Conservation (phyloP, 1,140 invertebrate genomes). For the Drosophila albomicans region DNA sequence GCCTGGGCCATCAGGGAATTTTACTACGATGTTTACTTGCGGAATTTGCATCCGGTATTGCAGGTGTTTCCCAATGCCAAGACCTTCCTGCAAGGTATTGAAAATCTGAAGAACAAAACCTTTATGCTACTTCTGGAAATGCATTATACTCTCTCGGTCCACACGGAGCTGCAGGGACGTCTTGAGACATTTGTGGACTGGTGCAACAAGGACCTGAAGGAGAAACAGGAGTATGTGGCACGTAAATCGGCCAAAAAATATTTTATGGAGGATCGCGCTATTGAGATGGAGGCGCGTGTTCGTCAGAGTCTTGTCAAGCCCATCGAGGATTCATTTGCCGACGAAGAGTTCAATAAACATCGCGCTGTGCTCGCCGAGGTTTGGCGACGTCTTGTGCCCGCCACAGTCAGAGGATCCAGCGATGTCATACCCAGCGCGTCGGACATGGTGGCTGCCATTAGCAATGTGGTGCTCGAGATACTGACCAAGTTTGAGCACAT, state of each 20-base stretch:
- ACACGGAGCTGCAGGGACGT: conserved; percentile 70
- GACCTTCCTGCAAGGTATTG: conserved; percentile 65
- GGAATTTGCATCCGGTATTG: conserved; percentile 69
- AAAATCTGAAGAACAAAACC: conserved; percentile 74
- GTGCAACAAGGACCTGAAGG: conserved; percentile 68
- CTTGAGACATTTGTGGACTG: conserved; percentile 74
- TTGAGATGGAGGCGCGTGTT: conserved; percentile 60
- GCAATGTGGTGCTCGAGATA: conserved; percentile 67
- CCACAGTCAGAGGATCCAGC: conserved; percentile 62
- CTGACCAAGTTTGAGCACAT: conserved; percentile 69
- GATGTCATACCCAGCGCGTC: conserved; percentile 56
- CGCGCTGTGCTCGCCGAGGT: conserved; percentile 68
- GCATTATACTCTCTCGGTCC: conserved; percentile 74
- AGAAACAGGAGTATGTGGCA: conserved; percentile 75
- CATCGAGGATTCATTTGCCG: conserved; percentile 59
- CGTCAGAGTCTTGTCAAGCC: conserved; percentile 51
- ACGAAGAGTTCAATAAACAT: conserved; percentile 60
- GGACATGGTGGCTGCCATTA: conserved; percentile 77
- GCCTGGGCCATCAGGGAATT: conserved; percentile 80
- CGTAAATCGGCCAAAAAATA: conserved; percentile 78
- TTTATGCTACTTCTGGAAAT: conserved; percentile 78
- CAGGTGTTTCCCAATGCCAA: conserved; percentile 73
- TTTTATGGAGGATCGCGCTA: conserved; percentile 78
- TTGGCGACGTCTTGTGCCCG: conserved; percentile 70
- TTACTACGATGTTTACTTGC: conserved; percentile 75